Conservation (phyloP, 1,140 invertebrate genomes). For the Mizuhopecten yessoensis region DNA sequence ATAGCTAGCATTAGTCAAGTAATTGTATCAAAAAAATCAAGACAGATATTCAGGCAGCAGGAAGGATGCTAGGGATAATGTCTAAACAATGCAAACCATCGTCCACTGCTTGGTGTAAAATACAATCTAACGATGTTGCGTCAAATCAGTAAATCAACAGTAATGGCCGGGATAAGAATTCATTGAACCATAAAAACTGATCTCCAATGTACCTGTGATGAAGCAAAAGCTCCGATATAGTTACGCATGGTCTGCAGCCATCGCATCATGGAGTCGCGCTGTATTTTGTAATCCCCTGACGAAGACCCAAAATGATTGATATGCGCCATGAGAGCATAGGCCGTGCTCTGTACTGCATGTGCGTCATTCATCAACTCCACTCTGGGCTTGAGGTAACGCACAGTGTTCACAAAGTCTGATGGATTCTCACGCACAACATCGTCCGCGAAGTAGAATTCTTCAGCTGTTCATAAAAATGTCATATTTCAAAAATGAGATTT, state of each 20-base stretch:
- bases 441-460: conserved; percentile 79
- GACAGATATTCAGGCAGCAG: too few relatives aligned
- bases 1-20: too few relatives aligned
- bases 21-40: too few relatives aligned
- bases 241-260: conserved; percentile 96
- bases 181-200: too few relatives aligned
- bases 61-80: too few relatives aligned
- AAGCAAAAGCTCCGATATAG: conserved; percentile 96
- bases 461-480: conserved; percentile 67
- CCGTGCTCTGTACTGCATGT: conserved; percentile 95
- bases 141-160: too few relatives aligned
- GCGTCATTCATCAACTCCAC: conserved; percentile 91
- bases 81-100: too few relatives aligned
- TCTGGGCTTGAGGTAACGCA: conserved; percentile 94
- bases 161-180: too few relatives aligned
- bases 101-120: too few relatives aligned
- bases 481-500: too few relatives aligned
- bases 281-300: conserved; percentile 52
- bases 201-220: conserved; percentile 88
- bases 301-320: conserved; percentile 67
- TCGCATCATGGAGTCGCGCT: conserved; percentile 89
- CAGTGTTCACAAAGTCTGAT: conserved; percentile 83
- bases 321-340: conserved; percentile 95
- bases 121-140: too few relatives aligned
- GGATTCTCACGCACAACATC: conserved; percentile 77